These are phyloP conservation scores for Timema cristinae DNA, from an alignment of 2,888 invertebrate genomes.

Conservation along the genomic window DNA sequence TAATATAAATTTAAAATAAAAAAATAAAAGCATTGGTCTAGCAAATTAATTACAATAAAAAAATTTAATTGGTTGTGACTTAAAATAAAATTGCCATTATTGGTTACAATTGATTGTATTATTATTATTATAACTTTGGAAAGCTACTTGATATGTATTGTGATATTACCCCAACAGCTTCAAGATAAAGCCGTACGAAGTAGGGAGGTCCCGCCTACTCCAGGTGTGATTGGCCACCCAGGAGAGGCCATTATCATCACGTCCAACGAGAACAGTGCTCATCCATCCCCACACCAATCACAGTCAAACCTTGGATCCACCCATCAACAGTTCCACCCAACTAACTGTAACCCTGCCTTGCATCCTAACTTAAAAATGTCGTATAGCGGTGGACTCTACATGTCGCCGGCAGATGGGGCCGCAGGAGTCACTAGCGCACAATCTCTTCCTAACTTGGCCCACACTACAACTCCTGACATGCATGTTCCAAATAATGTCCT, in stretches of 20 bases:
- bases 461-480: slow-evolving; percentile 12
- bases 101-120: no score
- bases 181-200: slow-evolving; percentile 15
- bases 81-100: no score
- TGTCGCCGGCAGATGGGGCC: slow-evolving; percentile 19
- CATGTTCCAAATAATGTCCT: slow-evolving; percentile 17
- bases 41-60: no score
- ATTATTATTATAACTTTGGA: no score
- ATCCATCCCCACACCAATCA: slow-evolving; percentile 22
- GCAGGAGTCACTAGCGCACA: slow-evolving; percentile 29
- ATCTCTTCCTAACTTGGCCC: slow-evolving; percentile 42
- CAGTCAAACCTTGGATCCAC: slow-evolving; percentile 19
- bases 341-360: slow-evolving; percentile 10
- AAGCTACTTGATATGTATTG: background rate
- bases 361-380: slow-evolving; percentile 21
- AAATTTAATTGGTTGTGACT: no score
- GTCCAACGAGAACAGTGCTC: slow-evolving; percentile 22
- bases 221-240: slow-evolving; percentile 18
- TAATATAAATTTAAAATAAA: no score
- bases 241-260: slow-evolving; percentile 22
- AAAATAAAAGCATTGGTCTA: no score
- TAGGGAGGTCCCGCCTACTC: background rate
- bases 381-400: slow-evolving; percentile 22
- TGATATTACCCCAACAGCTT: slow-evolving; percentile 17
- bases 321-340: background rate